These are phyloP conservation scores for Mycalesis mineus DNA, from an alignment of 2,888 invertebrate genomes.

Conservation along the genomic window DNA sequence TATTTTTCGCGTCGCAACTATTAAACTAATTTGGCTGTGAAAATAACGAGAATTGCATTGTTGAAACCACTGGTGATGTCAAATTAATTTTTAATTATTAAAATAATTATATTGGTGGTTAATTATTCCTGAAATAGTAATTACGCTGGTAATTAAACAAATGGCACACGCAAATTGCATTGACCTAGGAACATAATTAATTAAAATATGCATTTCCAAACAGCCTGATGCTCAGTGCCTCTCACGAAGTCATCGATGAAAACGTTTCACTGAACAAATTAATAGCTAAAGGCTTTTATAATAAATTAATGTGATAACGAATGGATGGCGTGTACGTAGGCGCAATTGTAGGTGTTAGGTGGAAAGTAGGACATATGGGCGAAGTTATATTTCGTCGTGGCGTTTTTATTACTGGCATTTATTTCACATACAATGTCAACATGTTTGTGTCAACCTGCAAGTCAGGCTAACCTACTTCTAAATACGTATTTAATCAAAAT, in stretches of 20 bases:
- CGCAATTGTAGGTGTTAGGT: conserved; percentile 8
- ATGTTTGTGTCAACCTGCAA: background rate
- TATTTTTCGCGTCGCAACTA: too few relatives aligned
- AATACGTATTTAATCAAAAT: too few relatives aligned
- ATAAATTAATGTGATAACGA: conserved; percentile 33
- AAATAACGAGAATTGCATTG: too few relatives aligned
- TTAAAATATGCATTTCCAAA: conserved; percentile 5
- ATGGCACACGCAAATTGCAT: background rate
- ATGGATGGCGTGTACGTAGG: conserved; percentile 40
- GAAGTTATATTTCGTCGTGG: conserved; percentile 2
- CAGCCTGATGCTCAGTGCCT: conserved; percentile 2
- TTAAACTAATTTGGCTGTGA: too few relatives aligned
- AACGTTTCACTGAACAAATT: conserved; percentile 7
- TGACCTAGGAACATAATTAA: background rate
- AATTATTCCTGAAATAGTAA: background rate
- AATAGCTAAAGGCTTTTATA: conserved; percentile 8
- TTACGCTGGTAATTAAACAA: background rate
- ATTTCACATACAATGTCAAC: background rate
- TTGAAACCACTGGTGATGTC: too few relatives aligned
- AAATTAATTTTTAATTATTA: background rate
- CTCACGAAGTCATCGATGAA: conserved; percentile 4
- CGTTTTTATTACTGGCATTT: conserved; percentile 2
- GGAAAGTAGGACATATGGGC: conserved; percentile 6
- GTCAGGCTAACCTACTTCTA: background rate
- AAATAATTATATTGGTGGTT: background rate